Evolutionary conservation across 2,888 invertebrate genomes (phyloP).

Genomic region (Balanococcus diminutus): DNA sequence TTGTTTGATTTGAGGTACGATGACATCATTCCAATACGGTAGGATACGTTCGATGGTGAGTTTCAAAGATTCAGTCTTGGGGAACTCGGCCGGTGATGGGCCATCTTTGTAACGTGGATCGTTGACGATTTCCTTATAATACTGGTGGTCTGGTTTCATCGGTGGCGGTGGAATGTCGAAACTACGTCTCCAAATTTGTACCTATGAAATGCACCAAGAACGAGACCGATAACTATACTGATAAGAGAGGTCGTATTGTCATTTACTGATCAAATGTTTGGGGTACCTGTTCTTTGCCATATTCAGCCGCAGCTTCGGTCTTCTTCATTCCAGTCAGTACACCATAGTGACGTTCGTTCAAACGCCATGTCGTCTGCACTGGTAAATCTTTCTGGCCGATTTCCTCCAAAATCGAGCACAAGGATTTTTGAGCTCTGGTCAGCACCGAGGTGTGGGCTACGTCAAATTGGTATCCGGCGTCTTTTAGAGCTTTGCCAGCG

Average conservation of each 20-base stretch:
- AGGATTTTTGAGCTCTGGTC: constrained; percentile 77
- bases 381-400: constrained; percentile 73
- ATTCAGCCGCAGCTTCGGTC: constrained; percentile 81
- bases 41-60: constrained; percentile 80
- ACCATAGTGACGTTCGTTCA: constrained; percentile 88
- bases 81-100: constrained; percentile 74
- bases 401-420: constrained; percentile 72
- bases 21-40: constrained; percentile 84
- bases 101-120: constrained; percentile 77
- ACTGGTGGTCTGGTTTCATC: constrained; percentile 77
- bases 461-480: constrained; percentile 75
- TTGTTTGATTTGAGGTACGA: constrained; percentile 81
- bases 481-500: constrained; percentile 76
- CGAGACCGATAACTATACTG: too few relatives aligned
- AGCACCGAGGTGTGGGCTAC: constrained; percentile 81
- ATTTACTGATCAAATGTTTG: too few relatives aligned
- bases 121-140: constrained; percentile 75
- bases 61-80: constrained; percentile 81
- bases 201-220: too few relatives aligned
- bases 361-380: constrained; percentile 76
- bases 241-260: too few relatives aligned
- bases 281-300: constrained; percentile 83
- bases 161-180: constrained; percentile 82
- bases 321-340: constrained; percentile 85
- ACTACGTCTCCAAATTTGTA: constrained; percentile 84